Percentiles rank a stretch among this genome's conserved stretches.
Conservation (phyloP, 2,797 vertebrate genomes). For the Enoplosus armatus region DNA sequence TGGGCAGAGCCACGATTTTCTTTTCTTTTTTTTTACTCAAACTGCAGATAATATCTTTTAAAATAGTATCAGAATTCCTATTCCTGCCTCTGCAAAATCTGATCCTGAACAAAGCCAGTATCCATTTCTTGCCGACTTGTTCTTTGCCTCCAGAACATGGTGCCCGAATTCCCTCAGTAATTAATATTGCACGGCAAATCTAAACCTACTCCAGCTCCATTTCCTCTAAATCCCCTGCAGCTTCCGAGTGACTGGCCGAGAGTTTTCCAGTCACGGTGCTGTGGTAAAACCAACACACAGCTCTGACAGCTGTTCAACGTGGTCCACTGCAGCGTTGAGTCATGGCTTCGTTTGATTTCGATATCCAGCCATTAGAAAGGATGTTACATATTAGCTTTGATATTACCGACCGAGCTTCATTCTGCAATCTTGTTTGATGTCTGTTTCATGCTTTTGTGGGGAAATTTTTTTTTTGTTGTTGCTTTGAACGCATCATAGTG, state of each 20-base stretch:
- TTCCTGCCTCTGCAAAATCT: not conserved
- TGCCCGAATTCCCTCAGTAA: not conserved
- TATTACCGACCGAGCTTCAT: not conserved
- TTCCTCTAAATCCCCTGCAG: not conserved
- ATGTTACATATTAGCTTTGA: not conserved
- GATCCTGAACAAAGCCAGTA: not conserved
- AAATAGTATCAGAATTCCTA: not conserved
- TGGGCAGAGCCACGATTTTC: not conserved
- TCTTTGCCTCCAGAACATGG: not conserved
- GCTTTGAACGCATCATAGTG: not conserved
- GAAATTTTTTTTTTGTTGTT: too few species aligned
- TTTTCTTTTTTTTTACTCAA: not conserved
- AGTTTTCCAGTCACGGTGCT: not conserved
- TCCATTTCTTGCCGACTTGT: not conserved
- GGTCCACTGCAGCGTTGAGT: constrained; percentile 2
- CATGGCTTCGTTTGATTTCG: not conserved
- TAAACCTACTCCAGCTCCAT: not conserved
- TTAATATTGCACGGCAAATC: not conserved
- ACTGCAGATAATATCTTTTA: not conserved
- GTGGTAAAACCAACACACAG: not conserved
- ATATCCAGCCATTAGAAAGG: not conserved
- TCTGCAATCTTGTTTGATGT: not conserved
- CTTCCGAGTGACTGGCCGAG: not conserved
- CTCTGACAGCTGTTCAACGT: not conserved
- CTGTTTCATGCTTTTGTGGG: not conserved